Percentiles rank a stretch among this genome's conserved stretches.
Conservation (phyloP, 2,888 invertebrate species). For the Lypha dubia region DNA sequence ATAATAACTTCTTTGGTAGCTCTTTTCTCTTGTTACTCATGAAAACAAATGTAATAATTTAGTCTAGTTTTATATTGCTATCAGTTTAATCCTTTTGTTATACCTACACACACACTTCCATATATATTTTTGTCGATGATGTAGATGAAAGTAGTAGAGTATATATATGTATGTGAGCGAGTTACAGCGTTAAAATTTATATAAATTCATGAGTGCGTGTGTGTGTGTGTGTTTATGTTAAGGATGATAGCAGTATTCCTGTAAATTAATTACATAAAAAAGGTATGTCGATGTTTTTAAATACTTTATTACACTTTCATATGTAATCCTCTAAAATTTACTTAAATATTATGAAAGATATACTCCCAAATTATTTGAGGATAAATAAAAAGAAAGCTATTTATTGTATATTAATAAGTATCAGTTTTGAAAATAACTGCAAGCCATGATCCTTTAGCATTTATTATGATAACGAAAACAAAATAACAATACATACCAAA, state of each 20-base stretch:
- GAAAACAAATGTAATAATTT: neutral
- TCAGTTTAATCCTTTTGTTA: neutral
- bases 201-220: no score
- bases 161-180: no score
- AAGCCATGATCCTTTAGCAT: neutral
- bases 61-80: neutral
- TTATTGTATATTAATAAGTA: no score
- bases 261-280: neutral
- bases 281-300: neutral
- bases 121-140: neutral
- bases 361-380: no score
- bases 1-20: slow-evolving; percentile 31
- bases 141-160: no score
- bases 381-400: no score
- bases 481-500: neutral
- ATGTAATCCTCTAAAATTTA: neutral
- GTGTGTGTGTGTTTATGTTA: neutral
- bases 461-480: neutral
- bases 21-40: neutral
- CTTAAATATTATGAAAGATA: no score
- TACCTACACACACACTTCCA: no score
- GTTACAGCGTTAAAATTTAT: no score
- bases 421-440: neutral
- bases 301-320: neutral
- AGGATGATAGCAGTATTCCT: neutral